Conservation (phyloP, 2,113 vertebrate genomes). For the Felis chaus region DNA sequence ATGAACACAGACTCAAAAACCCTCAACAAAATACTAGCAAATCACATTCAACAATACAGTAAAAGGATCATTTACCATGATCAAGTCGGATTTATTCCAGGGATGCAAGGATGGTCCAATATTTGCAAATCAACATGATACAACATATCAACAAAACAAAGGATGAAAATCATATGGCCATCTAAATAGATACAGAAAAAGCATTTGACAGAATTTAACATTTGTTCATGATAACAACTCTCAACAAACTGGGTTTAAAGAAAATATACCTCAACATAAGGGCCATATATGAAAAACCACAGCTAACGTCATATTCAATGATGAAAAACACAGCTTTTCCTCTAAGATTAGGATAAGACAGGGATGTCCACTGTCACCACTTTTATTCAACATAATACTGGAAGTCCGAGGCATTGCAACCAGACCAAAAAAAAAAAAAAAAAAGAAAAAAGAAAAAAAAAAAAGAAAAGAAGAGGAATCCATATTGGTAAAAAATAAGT, state of each 20-base stretch:
- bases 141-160: not conserved
- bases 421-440: not conserved
- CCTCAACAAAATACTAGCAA: not conserved
- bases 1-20: not conserved
- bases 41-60: not conserved
- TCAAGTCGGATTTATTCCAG: not conserved
- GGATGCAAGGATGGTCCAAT: not conserved
- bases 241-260: not conserved
- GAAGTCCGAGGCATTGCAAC: not conserved
- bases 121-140: not conserved
- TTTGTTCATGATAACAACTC: not conserved
- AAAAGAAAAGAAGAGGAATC: not conserved
- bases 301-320: not conserved
- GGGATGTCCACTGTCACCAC: not conserved
- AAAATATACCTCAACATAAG: not conserved
- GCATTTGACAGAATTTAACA: not conserved
- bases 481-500: not conserved
- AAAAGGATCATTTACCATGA: not conserved
- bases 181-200: not conserved
- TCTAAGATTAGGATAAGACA: not conserved
- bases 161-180: not conserved
- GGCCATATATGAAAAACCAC: not conserved
- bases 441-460: not conserved
- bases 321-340: not conserved
- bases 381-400: not conserved